Evolutionary conservation across 2,888 invertebrate genomes (phyloP), one percentile per base, ranked within the genome.

Genomic region (Cantharis rustica): DNA sequence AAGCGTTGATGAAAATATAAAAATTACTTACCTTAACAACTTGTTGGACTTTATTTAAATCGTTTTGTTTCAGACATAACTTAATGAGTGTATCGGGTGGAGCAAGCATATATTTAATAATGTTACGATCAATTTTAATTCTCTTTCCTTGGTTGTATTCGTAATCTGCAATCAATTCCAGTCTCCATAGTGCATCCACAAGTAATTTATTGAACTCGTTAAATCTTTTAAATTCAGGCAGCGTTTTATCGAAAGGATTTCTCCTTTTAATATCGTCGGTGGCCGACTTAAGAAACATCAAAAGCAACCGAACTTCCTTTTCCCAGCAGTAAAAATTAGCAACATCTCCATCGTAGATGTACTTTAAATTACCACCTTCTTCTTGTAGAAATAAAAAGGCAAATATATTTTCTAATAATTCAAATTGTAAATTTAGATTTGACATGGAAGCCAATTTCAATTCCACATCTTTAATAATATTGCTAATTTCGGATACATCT

Each of bases 81-180:
- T 93, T 91, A n/a, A 95, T 92, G 66, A 96, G 88, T 80, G 93
- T 93, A 80, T 93, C 93, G 0, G 94, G 93, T 27, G 94, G 91
- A 10, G 95, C 92, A 72, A 96, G 86, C 95, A 96, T 93, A 71
- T 91, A 91, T 64, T 91, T 90, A 72, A 93, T 88, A 79, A 93
- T 90, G 82, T 91, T 90, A 11, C 62, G 66, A 47, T 90, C 16
- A 20, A 80, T 79, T 74, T 89, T 86, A 10, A 89, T 89, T 77
- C 89, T 89, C 4, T 88, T 87, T 61, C 89, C 88, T 2, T 90
- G 90, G 5, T 91, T 89, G 1, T 90, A 86, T 74, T 90, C 91
- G 0, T 26, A 69, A 47, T 73, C 26, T 1, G 76, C 69, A n/a
- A 95, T 90, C 68, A 95, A 86, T 83, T 94, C 93, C 81, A 93